Percentiles rank a stretch among this genome's conserved stretches.
Evolutionary conservation across 2,113 vertebrate genomes (phyloP).

Genomic region (Crypturellus undulatus): DNA sequence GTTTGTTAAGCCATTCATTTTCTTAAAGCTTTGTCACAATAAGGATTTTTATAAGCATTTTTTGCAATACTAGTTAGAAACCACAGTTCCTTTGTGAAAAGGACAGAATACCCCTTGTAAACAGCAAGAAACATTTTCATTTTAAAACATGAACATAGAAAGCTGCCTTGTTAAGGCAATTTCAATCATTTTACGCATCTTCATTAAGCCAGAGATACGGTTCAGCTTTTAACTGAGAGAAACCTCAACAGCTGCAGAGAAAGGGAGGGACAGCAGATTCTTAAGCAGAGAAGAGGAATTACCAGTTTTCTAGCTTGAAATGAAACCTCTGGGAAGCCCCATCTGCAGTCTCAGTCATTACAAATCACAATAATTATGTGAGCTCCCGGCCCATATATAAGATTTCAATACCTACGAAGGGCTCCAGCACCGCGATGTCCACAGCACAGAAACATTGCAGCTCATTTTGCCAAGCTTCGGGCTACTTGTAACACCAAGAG

Average conservation of each 20-base stretch:
- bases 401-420: conserved; percentile 15
- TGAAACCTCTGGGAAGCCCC: conserved; percentile 72
- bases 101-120: neutral
- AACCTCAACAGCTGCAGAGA: conserved; percentile 53
- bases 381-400: conserved; percentile 30
- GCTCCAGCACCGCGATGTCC: conserved; percentile 10
- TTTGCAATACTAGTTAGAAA: neutral
- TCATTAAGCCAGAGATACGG: conserved; percentile 36
- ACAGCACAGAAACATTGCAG: conserved; percentile 15
- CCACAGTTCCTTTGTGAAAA: neutral
- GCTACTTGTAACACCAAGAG: conserved; percentile 62
- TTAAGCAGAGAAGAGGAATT: conserved; percentile 62
- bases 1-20: neutral
- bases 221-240: conserved; percentile 37
- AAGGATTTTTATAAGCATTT: neutral
- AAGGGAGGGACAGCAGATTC: conserved; percentile 59
- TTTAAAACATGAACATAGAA: neutral
- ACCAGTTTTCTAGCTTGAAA: conserved; percentile 55
- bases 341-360: conserved; percentile 49
- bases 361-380: conserved; percentile 41
- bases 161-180: conserved; percentile 3
- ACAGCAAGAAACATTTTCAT: neutral
- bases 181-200: conserved; percentile 22
- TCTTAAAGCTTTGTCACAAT: neutral
- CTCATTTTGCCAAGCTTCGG: conserved; percentile 44